Evolutionary conservation across 2,797 vertebrate species (phyloP).

Genomic region (Phrynocephalus forsythii): DNA sequence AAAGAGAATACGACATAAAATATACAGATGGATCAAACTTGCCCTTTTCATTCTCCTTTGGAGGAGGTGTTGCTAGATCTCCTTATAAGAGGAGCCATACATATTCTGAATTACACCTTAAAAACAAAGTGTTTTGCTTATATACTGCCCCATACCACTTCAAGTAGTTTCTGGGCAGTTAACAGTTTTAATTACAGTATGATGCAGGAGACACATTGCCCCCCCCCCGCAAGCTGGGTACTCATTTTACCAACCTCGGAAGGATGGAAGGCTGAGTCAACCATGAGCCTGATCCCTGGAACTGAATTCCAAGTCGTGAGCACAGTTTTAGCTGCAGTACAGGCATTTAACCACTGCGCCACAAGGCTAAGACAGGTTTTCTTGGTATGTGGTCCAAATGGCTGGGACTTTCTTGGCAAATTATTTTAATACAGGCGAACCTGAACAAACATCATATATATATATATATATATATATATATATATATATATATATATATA

Average conservation of each 20-base stretch:
- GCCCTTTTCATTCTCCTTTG: background rate
- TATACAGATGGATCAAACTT: background rate
- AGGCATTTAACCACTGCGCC: too few relatives aligned
- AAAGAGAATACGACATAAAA: constrained; percentile 1
- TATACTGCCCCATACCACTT: too few relatives aligned
- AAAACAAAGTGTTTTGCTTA: background rate
- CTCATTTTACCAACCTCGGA: too few relatives aligned
- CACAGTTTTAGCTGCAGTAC: too few relatives aligned
- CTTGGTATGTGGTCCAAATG: background rate
- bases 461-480: background rate
- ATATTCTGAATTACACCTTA: background rate
- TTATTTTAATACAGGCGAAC: background rate
- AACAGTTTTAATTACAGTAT: too few relatives aligned
- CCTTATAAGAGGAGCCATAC: background rate
- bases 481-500: background rate
- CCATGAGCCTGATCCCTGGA: too few relatives aligned
- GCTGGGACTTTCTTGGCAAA: background rate
- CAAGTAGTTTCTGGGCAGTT: too few relatives aligned
- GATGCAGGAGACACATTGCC: too few relatives aligned
- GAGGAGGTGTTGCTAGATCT: background rate
- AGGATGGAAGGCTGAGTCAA: too few relatives aligned
- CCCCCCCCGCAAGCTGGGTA: too few relatives aligned
- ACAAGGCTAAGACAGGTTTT: background rate
- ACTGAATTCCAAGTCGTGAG: too few relatives aligned
- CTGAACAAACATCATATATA: background rate